Percentiles rank a stretch among this genome's conserved stretches.
Conservation (phyloP, 2,888 invertebrate genomes). For the Eremobia ochroleuca region DNA sequence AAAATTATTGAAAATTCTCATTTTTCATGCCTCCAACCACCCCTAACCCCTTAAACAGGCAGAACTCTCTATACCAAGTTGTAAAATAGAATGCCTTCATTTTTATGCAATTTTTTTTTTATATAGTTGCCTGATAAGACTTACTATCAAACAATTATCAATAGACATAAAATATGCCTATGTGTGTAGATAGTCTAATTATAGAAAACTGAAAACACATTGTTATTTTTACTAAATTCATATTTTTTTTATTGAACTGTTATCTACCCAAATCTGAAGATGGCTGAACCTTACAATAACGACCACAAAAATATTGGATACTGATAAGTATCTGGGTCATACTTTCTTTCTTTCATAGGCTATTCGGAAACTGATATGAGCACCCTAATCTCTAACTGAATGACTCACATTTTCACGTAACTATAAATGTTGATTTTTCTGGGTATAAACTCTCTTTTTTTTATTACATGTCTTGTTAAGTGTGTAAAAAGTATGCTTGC, state of each 20-base stretch:
- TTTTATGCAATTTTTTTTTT: neutral
- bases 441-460: neutral
- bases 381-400: neutral
- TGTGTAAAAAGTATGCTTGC: neutral
- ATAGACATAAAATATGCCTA: neutral
- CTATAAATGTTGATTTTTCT: neutral
- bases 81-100: neutral
- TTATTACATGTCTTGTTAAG: neutral
- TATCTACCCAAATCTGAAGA: neutral
- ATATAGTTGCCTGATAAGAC: neutral
- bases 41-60: no score
- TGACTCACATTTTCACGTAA: conserved; percentile 17
- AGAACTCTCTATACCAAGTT: neutral
- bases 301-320: neutral
- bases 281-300: neutral
- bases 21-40: no score
- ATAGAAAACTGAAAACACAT: neutral
- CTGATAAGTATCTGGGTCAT: conserved; percentile 6
- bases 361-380: conserved; percentile 13
- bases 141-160: neutral
- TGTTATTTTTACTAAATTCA: neutral
- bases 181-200: neutral
- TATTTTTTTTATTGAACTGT: neutral
- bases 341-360: neutral
- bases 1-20: no score